Conservation (phyloP, 2,797 vertebrate genomes). For the Syngnathus rostellatus region DNA sequence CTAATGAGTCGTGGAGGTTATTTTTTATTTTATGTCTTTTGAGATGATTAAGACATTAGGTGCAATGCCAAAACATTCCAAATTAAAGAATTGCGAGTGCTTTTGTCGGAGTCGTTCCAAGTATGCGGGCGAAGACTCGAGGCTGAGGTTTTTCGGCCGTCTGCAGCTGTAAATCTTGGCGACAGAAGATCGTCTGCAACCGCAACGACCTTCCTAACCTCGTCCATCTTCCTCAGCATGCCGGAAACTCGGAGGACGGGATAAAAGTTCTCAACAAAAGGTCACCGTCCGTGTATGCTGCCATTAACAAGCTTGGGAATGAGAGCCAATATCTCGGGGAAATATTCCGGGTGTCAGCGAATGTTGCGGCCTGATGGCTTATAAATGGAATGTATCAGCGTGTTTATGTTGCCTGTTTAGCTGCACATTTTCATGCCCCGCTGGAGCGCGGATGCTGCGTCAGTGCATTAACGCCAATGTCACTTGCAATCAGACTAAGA, state of each 20-base stretch:
- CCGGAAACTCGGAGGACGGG: constrained; percentile 22
- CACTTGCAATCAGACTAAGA: constrained; percentile 69
- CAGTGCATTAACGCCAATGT: constrained; percentile 71
- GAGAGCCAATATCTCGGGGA: constrained; percentile 66
- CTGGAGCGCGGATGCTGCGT: constrained; percentile 67
- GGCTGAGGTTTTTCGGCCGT: constrained; percentile 39
- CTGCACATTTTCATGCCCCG: constrained; percentile 67
- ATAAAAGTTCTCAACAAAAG: constrained; percentile 62
- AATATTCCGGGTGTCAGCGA: constrained; percentile 73
- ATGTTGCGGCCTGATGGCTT: constrained; percentile 65
- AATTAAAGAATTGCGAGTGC: constrained; percentile 57
- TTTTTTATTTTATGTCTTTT: constrained; percentile 68
- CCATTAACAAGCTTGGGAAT: constrained; percentile 69
- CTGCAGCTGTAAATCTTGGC: constrained; percentile 52
- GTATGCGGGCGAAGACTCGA: constrained; percentile 34
- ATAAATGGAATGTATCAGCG: constrained; percentile 73
- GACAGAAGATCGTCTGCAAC: constrained; percentile 40
- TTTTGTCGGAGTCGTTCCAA: constrained; percentile 59
- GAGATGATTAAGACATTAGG: constrained; percentile 75
- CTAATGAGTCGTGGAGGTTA: constrained; percentile 51
- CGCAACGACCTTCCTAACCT: constrained; percentile 45
- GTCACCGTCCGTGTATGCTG: constrained; percentile 66
- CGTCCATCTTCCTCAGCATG: constrained; percentile 23
- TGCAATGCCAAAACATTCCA: constrained; percentile 41
- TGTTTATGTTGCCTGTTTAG: constrained; percentile 72